Evolutionary conservation across 2,113 vertebrate genomes (phyloP), one percentile per base, ranked within the genome.

Genomic region (Atherinomorus stipes): DNA sequence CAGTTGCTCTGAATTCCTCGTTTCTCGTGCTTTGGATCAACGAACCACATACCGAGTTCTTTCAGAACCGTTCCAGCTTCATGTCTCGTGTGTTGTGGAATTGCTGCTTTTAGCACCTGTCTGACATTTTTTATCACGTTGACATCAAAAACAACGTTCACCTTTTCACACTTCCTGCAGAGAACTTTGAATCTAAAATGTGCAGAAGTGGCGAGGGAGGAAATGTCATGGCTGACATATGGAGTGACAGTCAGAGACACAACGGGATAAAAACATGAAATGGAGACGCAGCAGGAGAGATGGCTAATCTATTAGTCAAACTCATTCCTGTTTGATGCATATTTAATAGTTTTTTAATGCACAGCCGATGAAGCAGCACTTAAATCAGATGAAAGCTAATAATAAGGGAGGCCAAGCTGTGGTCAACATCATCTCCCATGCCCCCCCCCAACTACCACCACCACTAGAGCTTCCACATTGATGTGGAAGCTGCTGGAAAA

Each of bases 261-360:
- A 31, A 23, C 44, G 47, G 25, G 11, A 19, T 0, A 12, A 22
- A 60, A 47, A 57, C 38, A 31, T 12, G 4, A 51, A 49, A n/a
- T 9, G 11, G 21, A 47, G 11, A 45, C 10, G 8, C 15, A 38
- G 37, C 25, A 11, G 38, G 9, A 34, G 56, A n/a, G 25, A 45
- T 10, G 1, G 19, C 13, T 38, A 28, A 45, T 67, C 49, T 53
- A 62, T 58, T 58, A 57, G 56, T 58, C 50, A 28, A 49, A 67
- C 44, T 42, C 42, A 37, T 19, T 44, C 49, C 23, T 42, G 21
- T 76, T 57, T 60, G 64, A 80, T 80, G 72, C 11, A 84, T 80
- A 72, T 84, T 72, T 76, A 68, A 84, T 72, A 49, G 10, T 64
- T 50, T 68, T 75, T 81, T 81, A 62, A 81, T 58, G 45, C 60